Evolutionary conservation across 2,113 vertebrate genomes (phyloP).

Genomic region (Tyto alba): DNA sequence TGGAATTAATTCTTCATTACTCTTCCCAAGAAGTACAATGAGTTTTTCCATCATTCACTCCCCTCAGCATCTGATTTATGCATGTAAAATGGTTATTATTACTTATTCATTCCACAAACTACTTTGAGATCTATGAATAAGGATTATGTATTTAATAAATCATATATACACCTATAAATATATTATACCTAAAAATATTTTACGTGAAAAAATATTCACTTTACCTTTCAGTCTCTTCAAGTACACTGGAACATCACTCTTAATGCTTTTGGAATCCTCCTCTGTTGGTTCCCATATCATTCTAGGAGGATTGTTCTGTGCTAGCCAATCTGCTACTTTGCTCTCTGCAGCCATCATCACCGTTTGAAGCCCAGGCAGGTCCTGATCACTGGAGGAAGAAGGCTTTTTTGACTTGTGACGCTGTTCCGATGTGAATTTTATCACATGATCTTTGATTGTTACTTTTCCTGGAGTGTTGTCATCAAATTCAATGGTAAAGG

Average conservation of each 20-base stretch:
- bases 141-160: not conserved
- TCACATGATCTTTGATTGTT: constrained; percentile 97
- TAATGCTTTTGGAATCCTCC: constrained; percentile 97
- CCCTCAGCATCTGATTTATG: not conserved
- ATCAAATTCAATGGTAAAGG: constrained; percentile 99
- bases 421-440: constrained; percentile 85
- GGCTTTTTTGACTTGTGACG: constrained; percentile 86
- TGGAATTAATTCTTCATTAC: not conserved
- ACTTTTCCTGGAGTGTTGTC: constrained; percentile 94
- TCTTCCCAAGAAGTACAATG: not conserved
- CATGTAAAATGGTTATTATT: not conserved
- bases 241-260: constrained; percentile 94
- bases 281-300: constrained; percentile 89
- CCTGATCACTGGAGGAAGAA: constrained; percentile 75
- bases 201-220: no score
- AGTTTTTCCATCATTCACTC: not conserved
- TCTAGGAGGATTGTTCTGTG: constrained; percentile 93
- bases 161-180: not conserved
- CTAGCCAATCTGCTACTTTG: constrained; percentile 98
- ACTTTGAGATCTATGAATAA: not conserved
- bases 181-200: not conserved
- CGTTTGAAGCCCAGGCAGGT: constrained; percentile 90
- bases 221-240: constrained; percentile 96
- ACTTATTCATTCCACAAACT: not conserved
- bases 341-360: constrained; percentile 96